Base-by-base conservation (phyloP, 1,140 invertebrate genomes). In the Eriocheir sinensis region DNA sequence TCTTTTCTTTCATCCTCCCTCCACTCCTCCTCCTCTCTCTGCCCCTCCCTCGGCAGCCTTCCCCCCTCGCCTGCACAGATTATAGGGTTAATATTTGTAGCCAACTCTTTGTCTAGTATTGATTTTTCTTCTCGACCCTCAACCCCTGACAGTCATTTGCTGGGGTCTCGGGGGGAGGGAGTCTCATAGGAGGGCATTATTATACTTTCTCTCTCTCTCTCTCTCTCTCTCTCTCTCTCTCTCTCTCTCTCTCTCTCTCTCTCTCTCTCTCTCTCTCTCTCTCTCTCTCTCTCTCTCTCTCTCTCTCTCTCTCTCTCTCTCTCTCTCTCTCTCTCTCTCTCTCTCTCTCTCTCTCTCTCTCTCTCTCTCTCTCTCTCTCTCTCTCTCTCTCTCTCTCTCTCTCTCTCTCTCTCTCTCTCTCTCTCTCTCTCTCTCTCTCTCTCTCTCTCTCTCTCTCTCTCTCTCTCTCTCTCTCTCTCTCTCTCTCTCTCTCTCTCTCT, bases 51-150 rank as follows among this genome's bases (percentile, higher is more conserved):
- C 88, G 40, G 1, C 27, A 21, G 1, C 40, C 41, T 30, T 60
- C 38, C 81, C 41, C 94, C 44, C 30, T 30, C 38, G 79, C 81
- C 94, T 83, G 80, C 94, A 91, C 94, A 94, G 94, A 94, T 94
- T 94, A 94, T 94, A 94, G 94, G 93, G 94, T 94, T 94, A 94
- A 94, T 94, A 94, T 94, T 94, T 94, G 89, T 92, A 94, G 89
- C 94, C 83, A 92, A 94, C 89, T 94, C 94, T 94, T 94, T 94
- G 94, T 94, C 94, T 94, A 38, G 81, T 94, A 94, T 94, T 94
- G 94, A 94, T 94, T 94, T 94, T 92, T 94, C 79, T 86, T 34
- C 17, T 41, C 80, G 72, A 48, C 93, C 88, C 48, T 86, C 81
- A 81, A 41, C 81, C 93, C 86, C 81, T 53, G 44, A 40, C 89